Evolutionary conservation across 2,113 vertebrate species (phyloP), one percentile per base, ranked within the genome.

Genomic region (Hippocampus abdominalis): DNA sequence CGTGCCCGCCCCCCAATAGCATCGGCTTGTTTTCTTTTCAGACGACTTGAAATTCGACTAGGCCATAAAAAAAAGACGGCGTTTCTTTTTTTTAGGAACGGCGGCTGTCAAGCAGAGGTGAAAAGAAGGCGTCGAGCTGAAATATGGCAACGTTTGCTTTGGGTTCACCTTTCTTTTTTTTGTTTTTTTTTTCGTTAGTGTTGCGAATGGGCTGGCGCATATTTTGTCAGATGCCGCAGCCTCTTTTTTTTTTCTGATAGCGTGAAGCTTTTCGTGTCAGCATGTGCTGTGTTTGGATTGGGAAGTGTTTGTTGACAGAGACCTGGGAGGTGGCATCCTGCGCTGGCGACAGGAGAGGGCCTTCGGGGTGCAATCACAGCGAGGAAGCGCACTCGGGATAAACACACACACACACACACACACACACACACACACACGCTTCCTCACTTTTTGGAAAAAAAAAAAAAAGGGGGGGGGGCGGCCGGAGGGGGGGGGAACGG

Each of bases 291-390:
- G 67, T 76, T 72, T 86, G 73, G 70, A 77, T 75, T 76, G 78
- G 82, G 88, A 89, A 88, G 79, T 69, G 66, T 79, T 88, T 89
- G 86, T 89, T 90, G 87, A 88, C 86, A 89, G 71, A 90, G 83
- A 84, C 83, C 82, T 81, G 75, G 87, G 86, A 83, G 87, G 81
- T 78, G 77, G 82, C 85, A 88, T 90, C 87, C 88, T 90, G 86
- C 83, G 81, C 79, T 57, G 64, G 83, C 78, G 89, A 88, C 84
- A 79, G 82, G 85, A 86, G 76, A 69, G 66, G 65, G 69, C 79
- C 89, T 81, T 84, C 4, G 78, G 87, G 88, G 85, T 89, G 76
- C 86, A 90, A 90, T 91, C 92, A 90, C 78, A 84, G 80, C 88
- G 75, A 83, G 90, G 86, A 90, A 89, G 72, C 82, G 68, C 80